Evolutionary conservation across 2,797 vertebrate species (phyloP), one percentile per base, ranked within the genome.

Genomic region (Sebastes kiyomatsui): DNA sequence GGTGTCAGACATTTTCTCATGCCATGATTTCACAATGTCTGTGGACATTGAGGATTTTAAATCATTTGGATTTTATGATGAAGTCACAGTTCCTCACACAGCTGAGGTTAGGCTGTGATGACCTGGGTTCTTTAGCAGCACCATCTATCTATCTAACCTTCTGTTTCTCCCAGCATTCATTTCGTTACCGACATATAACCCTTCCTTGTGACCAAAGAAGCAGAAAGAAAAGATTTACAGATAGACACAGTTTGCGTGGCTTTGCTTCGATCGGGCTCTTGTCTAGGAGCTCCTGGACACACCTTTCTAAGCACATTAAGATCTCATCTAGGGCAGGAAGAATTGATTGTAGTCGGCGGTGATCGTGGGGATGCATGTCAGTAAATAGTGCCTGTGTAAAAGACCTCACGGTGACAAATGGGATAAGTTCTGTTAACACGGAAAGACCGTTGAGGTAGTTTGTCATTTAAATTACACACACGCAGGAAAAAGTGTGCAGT

Each of bases 281-380:
- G 65, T 87, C 81, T 71, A 16, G 30, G 62, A 80, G 75, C 81
- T 81, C 70, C 85, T 79, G 81, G 80, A 90, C 79, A 85, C 87
- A 91, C 86, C 82, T 91, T 90, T 90, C 80, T 73, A 80, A 87
- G 83, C 83, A 75, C 86, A 92, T 94, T 94, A 90, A 90, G 76
- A 92, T 90, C 89, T 92, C 86, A 90, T 94, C 89, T 87, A 22
- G 70, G 72, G 61, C 74, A 88, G 88, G 87, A 80, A 85, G 62
- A 91, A 94, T 90, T 93, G 91, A 94, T 92, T 93, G 71, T 69
- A 80, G 80, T 83, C 79, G 75, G 79, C 65, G 70, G 32, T 74
- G 84, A 91, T 84, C 85, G 82, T 65, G 38, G 56, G 59, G 61
- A 84, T 67, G 82, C 78, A 83, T 85, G 86, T 89, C 87, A 77